Conservation (phyloP, 2,797 vertebrate species). For the Typhlichthys subterraneus region DNA sequence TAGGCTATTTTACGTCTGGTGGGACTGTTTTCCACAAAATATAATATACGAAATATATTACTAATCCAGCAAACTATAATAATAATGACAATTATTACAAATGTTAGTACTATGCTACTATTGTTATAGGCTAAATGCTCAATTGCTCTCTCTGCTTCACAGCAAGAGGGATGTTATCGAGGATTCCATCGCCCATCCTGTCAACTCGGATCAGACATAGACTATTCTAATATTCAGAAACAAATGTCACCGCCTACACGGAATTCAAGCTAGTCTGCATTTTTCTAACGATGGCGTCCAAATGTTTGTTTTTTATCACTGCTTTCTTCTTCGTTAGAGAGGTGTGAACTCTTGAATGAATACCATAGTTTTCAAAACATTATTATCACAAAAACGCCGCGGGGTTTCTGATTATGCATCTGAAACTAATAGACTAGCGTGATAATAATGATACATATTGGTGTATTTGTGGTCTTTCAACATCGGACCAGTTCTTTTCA, state of each 20-base stretch:
- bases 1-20: conserved; percentile 13
- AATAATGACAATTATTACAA: conserved; percentile 1
- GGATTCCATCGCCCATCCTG: conserved; percentile 33
- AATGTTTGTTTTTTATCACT: conserved; percentile 8
- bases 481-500: conserved; percentile 25
- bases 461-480: conserved; percentile 18
- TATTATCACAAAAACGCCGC: conserved; percentile 11
- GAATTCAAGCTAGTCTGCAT: conserved; percentile 29
- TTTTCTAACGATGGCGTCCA: conserved; percentile 14
- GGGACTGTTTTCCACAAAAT: conserved; percentile 13
- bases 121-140: conserved; percentile 12
- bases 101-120: conserved; percentile 10
- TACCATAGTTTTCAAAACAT: conserved; percentile 24
- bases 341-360: background rate
- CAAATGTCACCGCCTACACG: conserved; percentile 26
- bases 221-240: conserved; percentile 10
- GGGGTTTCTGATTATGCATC: conserved; percentile 2
- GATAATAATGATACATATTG: conserved; percentile 48
- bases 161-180: conserved; percentile 41
- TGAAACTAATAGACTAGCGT: conserved; percentile 19
- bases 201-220: conserved; percentile 32
- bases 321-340: too few species aligned
- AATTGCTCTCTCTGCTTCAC: conserved; percentile 18
- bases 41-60: conserved; percentile 5
- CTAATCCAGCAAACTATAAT: conserved; percentile 6